These are phyloP conservation scores for Leucoraja erinaceus DNA, from an alignment of 2,113 vertebrate species.

Conservation along the genomic window DNA sequence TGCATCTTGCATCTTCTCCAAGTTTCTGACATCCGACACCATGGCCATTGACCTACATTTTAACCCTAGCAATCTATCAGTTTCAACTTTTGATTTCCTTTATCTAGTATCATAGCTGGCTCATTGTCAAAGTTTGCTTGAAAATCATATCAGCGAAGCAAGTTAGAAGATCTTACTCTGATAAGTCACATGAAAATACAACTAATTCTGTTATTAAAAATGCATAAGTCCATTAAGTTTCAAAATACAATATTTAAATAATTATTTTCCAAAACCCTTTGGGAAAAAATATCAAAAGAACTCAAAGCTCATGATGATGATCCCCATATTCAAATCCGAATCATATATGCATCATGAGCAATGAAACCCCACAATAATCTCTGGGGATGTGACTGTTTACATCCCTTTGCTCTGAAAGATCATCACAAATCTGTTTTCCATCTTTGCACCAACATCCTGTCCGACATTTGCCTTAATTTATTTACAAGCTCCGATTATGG, in stretches of 20 bases:
- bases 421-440: no score
- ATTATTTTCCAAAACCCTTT: background rate
- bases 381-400: background rate
- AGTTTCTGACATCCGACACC: no score
- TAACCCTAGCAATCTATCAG: no score
- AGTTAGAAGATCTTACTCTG: background rate
- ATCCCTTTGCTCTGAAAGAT: no score
- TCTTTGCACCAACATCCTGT: background rate
- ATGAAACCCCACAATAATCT: background rate
- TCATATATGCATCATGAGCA: background rate
- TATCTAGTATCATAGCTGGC: background rate
- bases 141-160: background rate
- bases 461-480: background rate
- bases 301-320: background rate
- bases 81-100: background rate
- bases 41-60: no score
- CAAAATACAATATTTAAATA: background rate
- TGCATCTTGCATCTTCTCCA: background rate
- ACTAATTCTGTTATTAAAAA: no score
- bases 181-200: no score
- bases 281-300: background rate
- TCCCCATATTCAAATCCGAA: background rate
- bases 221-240: background rate
- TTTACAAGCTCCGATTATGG: background rate
- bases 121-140: background rate